phyloP scores from a whole-genome alignment of 1,140 invertebrate genomes.

The Phthorimaea operculella region DNA sequence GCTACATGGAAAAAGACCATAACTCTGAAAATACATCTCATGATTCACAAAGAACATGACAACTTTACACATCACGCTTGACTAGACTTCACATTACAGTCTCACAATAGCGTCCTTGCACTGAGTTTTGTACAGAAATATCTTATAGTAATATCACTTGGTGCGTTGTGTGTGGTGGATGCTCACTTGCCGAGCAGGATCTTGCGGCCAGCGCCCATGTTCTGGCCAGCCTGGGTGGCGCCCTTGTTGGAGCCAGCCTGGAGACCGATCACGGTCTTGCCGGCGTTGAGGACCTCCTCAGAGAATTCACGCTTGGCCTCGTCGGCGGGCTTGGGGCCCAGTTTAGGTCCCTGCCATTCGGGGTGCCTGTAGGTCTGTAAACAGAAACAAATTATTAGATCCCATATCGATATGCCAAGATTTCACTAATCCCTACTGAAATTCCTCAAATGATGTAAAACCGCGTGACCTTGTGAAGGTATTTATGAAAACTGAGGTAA shows the following conservation, averaged over 20 bases:
- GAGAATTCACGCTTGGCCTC: slow-evolving; percentile 93
- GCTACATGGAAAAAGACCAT: slow-evolving; percentile 32
- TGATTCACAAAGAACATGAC: slow-evolving; percentile 3
- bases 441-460: slow-evolving; percentile 16
- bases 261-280: slow-evolving; percentile 90
- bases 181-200: slow-evolving; percentile 88
- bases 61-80: slow-evolving; percentile 28
- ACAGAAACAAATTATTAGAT: slow-evolving; percentile 17
- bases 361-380: slow-evolving; percentile 87
- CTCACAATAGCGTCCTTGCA: slow-evolving; percentile 46
- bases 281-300: slow-evolving; percentile 90
- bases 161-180: slow-evolving; percentile 16
- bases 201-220: slow-evolving; percentile 91
- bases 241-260: slow-evolving; percentile 98
- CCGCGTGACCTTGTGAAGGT: slow-evolving; percentile 36
- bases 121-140: slow-evolving; percentile 49
- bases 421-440: slow-evolving; percentile 13
- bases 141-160: slow-evolving; percentile 64
- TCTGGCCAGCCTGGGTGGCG: slow-evolving; percentile 92
- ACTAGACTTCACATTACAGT: slow-evolving; percentile 43
- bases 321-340: slow-evolving; percentile 91
- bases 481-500: slow-evolving; percentile 62
- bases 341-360: slow-evolving; percentile 88
- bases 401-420: background rate
- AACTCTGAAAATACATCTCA: background rate